phyloP scores from a whole-genome alignment of 2,113 vertebrate genomes.

The Calidris pugnax region DNA sequence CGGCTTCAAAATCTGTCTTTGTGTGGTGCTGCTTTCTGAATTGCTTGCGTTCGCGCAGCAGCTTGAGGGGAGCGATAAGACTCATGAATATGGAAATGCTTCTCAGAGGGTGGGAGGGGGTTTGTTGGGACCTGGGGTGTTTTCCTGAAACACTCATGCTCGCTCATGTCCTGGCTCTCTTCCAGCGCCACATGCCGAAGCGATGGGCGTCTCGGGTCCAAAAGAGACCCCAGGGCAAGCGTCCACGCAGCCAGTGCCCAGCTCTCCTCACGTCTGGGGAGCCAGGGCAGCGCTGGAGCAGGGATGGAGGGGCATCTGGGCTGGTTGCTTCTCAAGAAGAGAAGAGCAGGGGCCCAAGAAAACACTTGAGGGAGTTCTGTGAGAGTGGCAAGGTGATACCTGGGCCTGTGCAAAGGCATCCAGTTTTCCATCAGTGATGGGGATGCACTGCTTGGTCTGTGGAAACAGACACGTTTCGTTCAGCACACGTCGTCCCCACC shows the following conservation, averaged over 20 bases:
- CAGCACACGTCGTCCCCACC: rapidly evolving
- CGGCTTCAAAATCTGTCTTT: background rate
- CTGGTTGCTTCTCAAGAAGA: background rate
- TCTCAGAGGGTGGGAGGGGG: background rate
- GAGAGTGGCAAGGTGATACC: rapidly evolving
- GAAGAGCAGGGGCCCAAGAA: background rate
- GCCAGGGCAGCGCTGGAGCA: background rate
- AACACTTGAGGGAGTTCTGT: background rate
- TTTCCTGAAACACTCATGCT: background rate
- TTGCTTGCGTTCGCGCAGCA: constrained; percentile 1
- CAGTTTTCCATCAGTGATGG: background rate
- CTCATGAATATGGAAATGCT: constrained; percentile 51
- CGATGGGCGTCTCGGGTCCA: rapidly evolving
- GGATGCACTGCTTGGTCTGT: rapidly evolving
- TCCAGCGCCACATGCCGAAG: background rate
- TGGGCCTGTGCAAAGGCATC: background rate
- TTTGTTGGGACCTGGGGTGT: background rate
- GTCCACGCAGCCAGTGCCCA: rapidly evolving
- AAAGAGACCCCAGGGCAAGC: rapidly evolving
- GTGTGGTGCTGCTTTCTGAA: constrained; percentile 9
- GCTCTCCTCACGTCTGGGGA: background rate
- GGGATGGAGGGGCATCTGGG: rapidly evolving
- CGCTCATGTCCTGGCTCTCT: background rate
- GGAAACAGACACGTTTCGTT: background rate
- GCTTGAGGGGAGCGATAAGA: constrained; percentile 61